These are phyloP conservation scores for Habropoda laboriosa DNA, from an alignment of 1,140 invertebrate species.

Conservation along the genomic window DNA sequence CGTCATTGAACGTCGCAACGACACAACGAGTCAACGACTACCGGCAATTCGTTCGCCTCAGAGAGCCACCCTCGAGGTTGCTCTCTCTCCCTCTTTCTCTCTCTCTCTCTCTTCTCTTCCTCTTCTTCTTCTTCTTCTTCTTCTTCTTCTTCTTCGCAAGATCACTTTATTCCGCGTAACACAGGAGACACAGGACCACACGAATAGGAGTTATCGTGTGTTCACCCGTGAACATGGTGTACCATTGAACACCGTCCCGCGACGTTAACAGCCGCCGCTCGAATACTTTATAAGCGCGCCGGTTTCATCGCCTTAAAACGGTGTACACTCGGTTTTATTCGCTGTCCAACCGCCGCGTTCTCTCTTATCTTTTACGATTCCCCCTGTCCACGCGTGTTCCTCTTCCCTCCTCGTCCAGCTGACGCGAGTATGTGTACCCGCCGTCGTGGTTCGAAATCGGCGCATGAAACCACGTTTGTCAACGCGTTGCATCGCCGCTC, in stretches of 20 bases:
- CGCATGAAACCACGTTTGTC: constrained; percentile 16
- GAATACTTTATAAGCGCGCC: constrained; percentile 42
- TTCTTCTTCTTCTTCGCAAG: background rate
- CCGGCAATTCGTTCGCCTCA: no score
- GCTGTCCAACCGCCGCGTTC: constrained; percentile 14
- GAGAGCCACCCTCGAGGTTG: no score
- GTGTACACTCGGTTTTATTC: constrained; percentile 19
- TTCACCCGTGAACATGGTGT: constrained; percentile 1
- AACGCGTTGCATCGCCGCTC: constrained; percentile 12
- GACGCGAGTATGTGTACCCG: constrained; percentile 59
- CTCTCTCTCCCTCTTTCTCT: no score
- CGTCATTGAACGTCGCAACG: no score
- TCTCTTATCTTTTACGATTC: constrained; percentile 55
- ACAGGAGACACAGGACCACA: constrained; percentile 2
- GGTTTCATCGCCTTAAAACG: constrained; percentile 45
- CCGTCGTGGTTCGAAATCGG: constrained; percentile 24
- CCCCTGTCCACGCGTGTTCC: constrained; percentile 5
- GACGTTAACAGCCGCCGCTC: constrained; percentile 49
- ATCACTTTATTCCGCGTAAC: background rate
- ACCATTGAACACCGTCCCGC: constrained; percentile 10
- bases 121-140: no score
- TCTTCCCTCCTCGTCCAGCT: constrained; percentile 31
- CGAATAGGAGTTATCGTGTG: constrained; percentile 43
- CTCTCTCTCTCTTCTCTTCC: no score
- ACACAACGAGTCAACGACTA: no score